phyloP scores from a whole-genome alignment of 92 coral and sea anemone species.

The Siderastrea siderea region DNA sequence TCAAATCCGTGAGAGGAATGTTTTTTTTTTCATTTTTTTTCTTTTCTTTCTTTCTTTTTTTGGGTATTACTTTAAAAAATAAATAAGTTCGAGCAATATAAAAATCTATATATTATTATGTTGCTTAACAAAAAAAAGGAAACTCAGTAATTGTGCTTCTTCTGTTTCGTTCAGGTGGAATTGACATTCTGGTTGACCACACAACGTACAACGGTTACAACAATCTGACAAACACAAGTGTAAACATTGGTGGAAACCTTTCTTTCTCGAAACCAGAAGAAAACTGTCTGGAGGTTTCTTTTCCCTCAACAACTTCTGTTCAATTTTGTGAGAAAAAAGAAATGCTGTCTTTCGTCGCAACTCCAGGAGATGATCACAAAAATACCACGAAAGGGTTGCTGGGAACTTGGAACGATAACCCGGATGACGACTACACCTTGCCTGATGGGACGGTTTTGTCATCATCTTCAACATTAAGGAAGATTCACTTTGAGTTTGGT shows the following conservation, averaged over 20 bases:
- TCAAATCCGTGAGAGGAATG: too few relatives aligned
- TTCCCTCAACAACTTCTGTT: slow-evolving; percentile 51
- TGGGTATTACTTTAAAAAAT: too few relatives aligned
- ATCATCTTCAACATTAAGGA: not conserved
- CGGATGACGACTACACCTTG: too few relatives aligned
- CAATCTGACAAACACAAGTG: not conserved
- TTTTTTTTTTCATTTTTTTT: too few relatives aligned
- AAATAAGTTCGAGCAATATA: too few relatives aligned
- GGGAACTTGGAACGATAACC: too few relatives aligned
- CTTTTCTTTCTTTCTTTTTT: not conserved
- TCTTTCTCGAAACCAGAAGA: too few relatives aligned
- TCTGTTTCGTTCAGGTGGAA: slow-evolving; percentile 13
- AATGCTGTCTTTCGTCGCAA: not conserved
- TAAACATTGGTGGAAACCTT: not conserved
- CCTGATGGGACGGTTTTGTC: too few relatives aligned
- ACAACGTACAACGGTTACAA: not conserved
- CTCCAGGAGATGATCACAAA: slow-evolving; percentile 26
- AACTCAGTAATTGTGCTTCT: too few relatives aligned
- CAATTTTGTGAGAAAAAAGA: slow-evolving; percentile 31
- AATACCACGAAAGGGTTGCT: slow-evolving; percentile 6
- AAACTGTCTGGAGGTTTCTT: slow-evolving; percentile 4
- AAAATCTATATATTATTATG: too few relatives aligned
- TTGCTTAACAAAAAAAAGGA: too few relatives aligned
- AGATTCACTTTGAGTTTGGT: slow-evolving; percentile 56
- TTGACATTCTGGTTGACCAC: slow-evolving; percentile 30